Base-by-base conservation (phyloP, 1,140 invertebrate species). In the Hesperophylax magnus region DNA sequence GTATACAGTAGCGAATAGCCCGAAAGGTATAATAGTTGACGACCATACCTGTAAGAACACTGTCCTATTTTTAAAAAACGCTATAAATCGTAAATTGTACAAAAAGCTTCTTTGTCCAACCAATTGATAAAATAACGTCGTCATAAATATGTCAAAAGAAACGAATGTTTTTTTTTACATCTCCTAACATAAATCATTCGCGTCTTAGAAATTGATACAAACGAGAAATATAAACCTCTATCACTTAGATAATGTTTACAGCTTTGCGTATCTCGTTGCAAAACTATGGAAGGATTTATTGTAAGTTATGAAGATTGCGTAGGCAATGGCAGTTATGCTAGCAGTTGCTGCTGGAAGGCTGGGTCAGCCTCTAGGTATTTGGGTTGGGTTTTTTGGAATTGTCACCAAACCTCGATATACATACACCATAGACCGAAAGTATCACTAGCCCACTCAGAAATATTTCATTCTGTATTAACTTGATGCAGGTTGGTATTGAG, bases 321-420 rank as follows among this genome's bases (percentile, higher is more conserved):
- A 76, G 79, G 79, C 72, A 31, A 56, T 63, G 52, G 69, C 53
- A 31, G 71, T 74, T 54, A 22, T 24, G 27, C 4, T 20, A 9
- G 67, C 63, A 27, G 22, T 67, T 17, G 15, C 20, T 47, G 39
- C 24, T 47, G 39, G 39, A 47, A 47, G 39, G 39, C 39, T 47
- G 7, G 39, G 9, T 47, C 39, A 11, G 52, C 22, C 72, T 76
- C 27, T 18, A 58, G 56, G 72, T 60, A 76, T 71, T 72, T 67
- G 69, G 67, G 79, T 63, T 65, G 54, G 71, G 74, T 80, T 80
- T 80, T 80, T 80, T 76, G 72, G 79, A 76, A 77, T 80, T 80
- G 79, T 80, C 79, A 75, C 79, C 56, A 65, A 69, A 76, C 72
- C 56, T 58, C 72, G 39, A 76, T 58, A 60, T 17, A 74, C 39